phyloP scores from a whole-genome alignment of 2,888 invertebrate species.

The Nephrotoma appendiculata region DNA sequence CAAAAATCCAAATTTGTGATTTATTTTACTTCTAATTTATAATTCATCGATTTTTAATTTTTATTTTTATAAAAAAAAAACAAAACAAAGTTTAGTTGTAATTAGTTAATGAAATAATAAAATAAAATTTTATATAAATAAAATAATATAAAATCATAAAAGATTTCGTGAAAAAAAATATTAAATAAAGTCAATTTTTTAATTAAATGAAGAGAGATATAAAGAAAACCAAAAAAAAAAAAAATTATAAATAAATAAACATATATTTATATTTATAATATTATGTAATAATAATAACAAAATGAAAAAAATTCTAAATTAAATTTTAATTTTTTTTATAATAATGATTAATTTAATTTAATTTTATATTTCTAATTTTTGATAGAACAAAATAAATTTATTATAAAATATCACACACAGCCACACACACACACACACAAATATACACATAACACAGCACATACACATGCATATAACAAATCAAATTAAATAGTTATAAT shows the following conservation, averaged over 20 bases:
- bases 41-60: not conserved
- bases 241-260: not conserved
- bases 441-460: too few species aligned
- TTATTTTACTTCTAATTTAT: not conserved
- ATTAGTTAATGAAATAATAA: not conserved
- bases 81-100: not conserved
- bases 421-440: not conserved
- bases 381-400: not conserved
- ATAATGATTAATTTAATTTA: not conserved
- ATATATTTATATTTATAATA: not conserved
- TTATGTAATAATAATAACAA: not conserved
- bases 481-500: not conserved
- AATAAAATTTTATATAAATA: not conserved
- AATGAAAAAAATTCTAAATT: not conserved
- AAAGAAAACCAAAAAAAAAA: not conserved
- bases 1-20: conserved; percentile 7
- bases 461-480: not conserved
- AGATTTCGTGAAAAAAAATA: not conserved
- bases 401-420: not conserved
- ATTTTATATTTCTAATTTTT: not conserved
- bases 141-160: not conserved
- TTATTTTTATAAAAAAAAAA: not conserved
- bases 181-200: not conserved
- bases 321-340: not conserved
- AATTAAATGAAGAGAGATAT: not conserved